Conservation (phyloP, 53 echinoderm and acorn worm species). For the Henricia sp. region DNA sequence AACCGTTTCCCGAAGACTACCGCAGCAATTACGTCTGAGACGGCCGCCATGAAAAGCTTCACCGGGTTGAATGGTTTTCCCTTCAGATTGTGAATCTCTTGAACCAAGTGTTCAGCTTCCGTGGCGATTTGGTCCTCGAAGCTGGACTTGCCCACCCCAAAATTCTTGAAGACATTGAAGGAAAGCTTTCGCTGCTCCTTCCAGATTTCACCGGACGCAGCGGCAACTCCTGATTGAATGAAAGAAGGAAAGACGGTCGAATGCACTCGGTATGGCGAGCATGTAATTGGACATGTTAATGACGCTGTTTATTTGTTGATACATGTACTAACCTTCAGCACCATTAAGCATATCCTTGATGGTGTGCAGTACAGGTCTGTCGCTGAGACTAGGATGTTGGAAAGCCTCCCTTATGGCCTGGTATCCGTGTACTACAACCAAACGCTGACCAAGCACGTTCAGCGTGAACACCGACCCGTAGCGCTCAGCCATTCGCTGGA, state of each 20-base stretch:
- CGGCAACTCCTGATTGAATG: conserved; percentile 19
- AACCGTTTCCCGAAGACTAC: conserved; percentile 70
- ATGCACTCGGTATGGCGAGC: too few relatives aligned
- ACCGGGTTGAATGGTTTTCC: conserved; percentile 34
- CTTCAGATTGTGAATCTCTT: conserved; percentile 19
- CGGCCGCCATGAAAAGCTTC: conserved; percentile 32
- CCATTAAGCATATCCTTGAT: conserved; percentile 18
- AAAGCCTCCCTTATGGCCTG: conserved; percentile 30
- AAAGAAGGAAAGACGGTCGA: too few relatives aligned
- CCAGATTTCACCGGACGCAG: conserved; percentile 37
- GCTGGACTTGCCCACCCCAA: conserved; percentile 37
- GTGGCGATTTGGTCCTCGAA: conserved; percentile 53
- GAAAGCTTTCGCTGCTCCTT: conserved; percentile 52
- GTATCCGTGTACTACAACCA: conserved; percentile 27
- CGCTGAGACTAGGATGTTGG: conserved; percentile 23
- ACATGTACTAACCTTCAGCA: conserved; percentile 23
- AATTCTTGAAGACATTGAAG: conserved; percentile 37
- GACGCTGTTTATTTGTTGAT: not conserved
- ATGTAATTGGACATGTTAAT: not conserved
- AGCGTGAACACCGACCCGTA: conserved; percentile 31
- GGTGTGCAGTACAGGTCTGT: conserved; percentile 23
- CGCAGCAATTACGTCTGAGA: conserved; percentile 60
- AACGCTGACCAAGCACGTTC: conserved; percentile 9
- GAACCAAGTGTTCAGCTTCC: conserved; percentile 16
- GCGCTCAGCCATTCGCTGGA: not conserved